These are phyloP conservation scores for Magallana ariakensis DNA, from an alignment of 1,140 invertebrate species.

Conservation along the genomic window DNA sequence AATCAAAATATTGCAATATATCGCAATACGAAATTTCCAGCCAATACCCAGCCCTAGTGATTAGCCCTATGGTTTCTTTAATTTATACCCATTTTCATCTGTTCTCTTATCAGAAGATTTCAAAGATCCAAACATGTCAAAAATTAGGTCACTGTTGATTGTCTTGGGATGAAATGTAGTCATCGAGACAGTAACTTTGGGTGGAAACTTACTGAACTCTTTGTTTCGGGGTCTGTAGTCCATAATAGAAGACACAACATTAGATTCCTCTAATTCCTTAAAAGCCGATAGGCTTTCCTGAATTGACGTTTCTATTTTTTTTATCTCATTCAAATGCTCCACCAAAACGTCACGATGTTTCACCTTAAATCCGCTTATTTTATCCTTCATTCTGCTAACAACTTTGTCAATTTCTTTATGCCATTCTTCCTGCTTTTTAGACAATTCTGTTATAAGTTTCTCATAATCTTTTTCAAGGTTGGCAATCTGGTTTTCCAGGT, in stretches of 20 bases:
- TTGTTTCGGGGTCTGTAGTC: background rate
- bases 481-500: background rate
- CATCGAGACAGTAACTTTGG: background rate
- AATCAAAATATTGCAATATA: no score
- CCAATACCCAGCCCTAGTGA: no score
- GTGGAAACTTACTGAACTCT: background rate
- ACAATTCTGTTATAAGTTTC: background rate
- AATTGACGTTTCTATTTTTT: background rate
- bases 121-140: background rate
- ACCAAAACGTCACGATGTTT: background rate
- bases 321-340: constrained; percentile 11
- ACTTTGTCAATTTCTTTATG: constrained; percentile 15
- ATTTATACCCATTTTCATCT: constrained; percentile 10
- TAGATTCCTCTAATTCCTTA: background rate
- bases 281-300: background rate
- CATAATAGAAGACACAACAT: background rate
- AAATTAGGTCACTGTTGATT: background rate
- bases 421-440: background rate
- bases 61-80: background rate
- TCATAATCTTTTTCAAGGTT: background rate
- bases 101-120: background rate
- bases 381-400: background rate
- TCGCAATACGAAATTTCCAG: no score
- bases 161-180: background rate
- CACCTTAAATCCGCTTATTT: background rate